Conservation (phyloP, 2,113 vertebrate species). For the Hymenochirus boettgeri region DNA sequence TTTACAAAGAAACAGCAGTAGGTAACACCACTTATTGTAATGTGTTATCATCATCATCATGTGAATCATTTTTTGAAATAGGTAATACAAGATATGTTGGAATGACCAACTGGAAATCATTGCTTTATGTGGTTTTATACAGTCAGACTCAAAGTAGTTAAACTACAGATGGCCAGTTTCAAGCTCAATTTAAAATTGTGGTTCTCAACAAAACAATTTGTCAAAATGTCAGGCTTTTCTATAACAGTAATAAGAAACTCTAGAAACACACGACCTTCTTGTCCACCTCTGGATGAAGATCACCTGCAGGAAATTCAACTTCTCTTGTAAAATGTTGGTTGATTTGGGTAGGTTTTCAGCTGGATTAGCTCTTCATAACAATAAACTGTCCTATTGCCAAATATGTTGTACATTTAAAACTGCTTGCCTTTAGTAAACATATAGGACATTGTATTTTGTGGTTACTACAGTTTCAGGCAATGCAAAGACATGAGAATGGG, state of each 20-base stretch:
- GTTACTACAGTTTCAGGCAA: too few relatives aligned
- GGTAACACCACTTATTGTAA: constrained; percentile 31
- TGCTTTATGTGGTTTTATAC: constrained; percentile 21
- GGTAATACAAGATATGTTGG: neutral
- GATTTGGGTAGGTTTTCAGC: constrained; percentile 21
- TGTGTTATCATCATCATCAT: too few relatives aligned
- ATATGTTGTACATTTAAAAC: too few relatives aligned
- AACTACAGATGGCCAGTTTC: constrained; percentile 34
- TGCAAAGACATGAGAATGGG: too few relatives aligned
- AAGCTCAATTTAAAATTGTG: constrained; percentile 42
- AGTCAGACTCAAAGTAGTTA: constrained; percentile 30
- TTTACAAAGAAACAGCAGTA: constrained; percentile 30
- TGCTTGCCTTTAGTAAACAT: too few relatives aligned
- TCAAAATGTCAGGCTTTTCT: constrained; percentile 43
- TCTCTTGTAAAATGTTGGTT: constrained; percentile 33
- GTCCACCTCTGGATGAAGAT: constrained; percentile 34
- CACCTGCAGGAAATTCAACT: constrained; percentile 28
- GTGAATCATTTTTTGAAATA: constrained; percentile 25
- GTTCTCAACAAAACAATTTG: constrained; percentile 41
- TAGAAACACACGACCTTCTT: constrained; percentile 29
- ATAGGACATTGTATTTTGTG: too few relatives aligned
- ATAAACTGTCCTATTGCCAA: neutral
- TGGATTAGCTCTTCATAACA: constrained; percentile 4
- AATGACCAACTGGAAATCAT: too few relatives aligned
- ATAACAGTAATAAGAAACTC: constrained; percentile 38